Conservation (phyloP, 2,888 invertebrate genomes). For the Hydroisotoma schaefferi region DNA sequence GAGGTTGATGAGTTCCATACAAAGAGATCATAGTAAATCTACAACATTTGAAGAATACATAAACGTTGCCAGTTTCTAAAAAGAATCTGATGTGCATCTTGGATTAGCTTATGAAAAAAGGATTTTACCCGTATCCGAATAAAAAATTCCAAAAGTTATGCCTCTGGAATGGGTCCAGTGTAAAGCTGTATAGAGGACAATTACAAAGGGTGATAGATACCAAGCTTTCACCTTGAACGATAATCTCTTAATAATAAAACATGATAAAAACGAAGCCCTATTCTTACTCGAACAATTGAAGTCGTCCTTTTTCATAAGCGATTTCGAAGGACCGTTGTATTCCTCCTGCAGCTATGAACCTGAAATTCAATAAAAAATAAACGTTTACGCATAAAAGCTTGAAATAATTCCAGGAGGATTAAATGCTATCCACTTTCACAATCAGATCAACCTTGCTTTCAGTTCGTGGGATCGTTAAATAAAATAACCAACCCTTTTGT, state of each 20-base stretch:
- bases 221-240: neutral
- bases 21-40: conserved; percentile 26
- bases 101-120: no score
- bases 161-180: conserved; percentile 34
- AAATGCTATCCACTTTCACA: no score
- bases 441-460: no score
- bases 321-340: conserved; percentile 50
- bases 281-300: conserved; percentile 48
- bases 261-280: neutral
- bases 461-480: no score
- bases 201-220: neutral
- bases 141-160: conserved; percentile 37
- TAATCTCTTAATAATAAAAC: no score
- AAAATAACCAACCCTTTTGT: no score
- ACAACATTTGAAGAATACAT: no score
- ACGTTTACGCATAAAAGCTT: no score
- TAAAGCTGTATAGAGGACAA: conserved; percentile 18
- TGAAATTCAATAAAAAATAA: no score
- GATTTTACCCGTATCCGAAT: conserved; percentile 39
- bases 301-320: conserved; percentile 49
- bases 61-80: no score
- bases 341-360: conserved; percentile 50
- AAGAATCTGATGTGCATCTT: no score
- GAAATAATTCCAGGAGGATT: no score
- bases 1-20: conserved; percentile 42